Conservation (phyloP, 2,888 invertebrate genomes). For the Trisateles emortualis region DNA sequence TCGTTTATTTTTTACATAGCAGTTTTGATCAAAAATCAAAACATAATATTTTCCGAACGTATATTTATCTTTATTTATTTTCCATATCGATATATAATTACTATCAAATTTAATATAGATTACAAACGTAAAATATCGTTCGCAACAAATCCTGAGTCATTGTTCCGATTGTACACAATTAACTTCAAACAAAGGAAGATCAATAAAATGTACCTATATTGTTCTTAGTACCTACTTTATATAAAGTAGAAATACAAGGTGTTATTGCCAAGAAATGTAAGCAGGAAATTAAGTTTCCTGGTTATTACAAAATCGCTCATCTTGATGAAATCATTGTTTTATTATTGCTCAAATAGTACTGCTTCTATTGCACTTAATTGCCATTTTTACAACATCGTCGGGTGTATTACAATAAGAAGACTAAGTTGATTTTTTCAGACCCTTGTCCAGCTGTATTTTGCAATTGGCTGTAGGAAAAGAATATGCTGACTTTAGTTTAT, state of each 20-base stretch:
- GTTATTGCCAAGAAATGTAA: slow-evolving; percentile 2
- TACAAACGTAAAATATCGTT: background rate
- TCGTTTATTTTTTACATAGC: no score
- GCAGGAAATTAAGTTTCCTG: slow-evolving; percentile 3
- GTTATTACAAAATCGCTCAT: background rate
- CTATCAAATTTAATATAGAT: background rate
- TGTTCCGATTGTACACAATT: no score
- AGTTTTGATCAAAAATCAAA: no score
- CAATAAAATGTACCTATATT: background rate
- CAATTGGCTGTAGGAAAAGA: no score
- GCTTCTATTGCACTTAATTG: background rate
- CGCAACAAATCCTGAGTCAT: no score
- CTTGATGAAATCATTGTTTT: slow-evolving; percentile 4
- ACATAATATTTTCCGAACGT: no score
- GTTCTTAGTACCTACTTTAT: background rate
- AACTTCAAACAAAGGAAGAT: slow-evolving; percentile 2
- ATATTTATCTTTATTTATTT: background rate
- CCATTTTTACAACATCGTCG: no score
- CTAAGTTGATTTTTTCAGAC: no score
- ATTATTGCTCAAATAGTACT: slow-evolving; percentile 1
- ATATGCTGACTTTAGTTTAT: no score
- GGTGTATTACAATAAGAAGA: no score
- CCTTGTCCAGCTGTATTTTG: no score
- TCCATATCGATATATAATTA: background rate
- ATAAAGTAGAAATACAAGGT: background rate